Evolutionary conservation across 2,113 vertebrate genomes (phyloP).

Genomic region (Odobenus rosmarus): DNA sequence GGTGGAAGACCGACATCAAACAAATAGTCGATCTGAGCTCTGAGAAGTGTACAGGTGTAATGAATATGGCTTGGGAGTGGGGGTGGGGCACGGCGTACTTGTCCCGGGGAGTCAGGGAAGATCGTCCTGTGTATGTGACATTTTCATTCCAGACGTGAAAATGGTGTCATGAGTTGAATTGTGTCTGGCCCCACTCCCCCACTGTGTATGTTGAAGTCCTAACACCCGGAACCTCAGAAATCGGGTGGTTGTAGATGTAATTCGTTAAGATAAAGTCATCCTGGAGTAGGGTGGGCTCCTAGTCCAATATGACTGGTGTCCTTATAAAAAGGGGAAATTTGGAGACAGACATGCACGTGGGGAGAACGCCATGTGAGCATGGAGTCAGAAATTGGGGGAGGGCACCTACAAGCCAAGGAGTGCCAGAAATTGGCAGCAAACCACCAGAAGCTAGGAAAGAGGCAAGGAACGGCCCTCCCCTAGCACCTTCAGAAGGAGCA

Average conservation of each 20-base stretch:
- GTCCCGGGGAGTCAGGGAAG: background rate
- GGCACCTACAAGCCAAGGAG: too few species aligned
- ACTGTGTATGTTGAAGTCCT: background rate
- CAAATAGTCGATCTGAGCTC: accelerated
- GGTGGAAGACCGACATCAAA: background rate
- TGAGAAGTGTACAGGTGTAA: background rate
- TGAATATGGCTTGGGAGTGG: background rate
- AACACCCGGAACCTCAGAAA: background rate
- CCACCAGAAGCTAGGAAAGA: background rate
- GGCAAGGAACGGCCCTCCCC: background rate
- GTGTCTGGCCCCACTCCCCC: background rate
- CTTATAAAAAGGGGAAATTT: background rate
- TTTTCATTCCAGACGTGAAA: background rate
- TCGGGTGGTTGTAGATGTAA: background rate
- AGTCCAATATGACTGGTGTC: background rate
- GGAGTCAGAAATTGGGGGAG: background rate
- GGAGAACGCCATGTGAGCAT: accelerated
- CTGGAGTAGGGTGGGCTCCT: too few species aligned
- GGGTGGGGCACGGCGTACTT: accelerated
- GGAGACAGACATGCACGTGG: accelerated
- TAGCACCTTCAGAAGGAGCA: background rate
- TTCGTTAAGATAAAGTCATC: background rate
- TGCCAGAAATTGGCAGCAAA: too few species aligned
- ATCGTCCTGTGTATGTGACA: background rate
- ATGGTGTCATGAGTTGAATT: background rate